Base-by-base conservation (phyloP, 2,797 vertebrate genomes). In the Trachurus trachurus region DNA sequence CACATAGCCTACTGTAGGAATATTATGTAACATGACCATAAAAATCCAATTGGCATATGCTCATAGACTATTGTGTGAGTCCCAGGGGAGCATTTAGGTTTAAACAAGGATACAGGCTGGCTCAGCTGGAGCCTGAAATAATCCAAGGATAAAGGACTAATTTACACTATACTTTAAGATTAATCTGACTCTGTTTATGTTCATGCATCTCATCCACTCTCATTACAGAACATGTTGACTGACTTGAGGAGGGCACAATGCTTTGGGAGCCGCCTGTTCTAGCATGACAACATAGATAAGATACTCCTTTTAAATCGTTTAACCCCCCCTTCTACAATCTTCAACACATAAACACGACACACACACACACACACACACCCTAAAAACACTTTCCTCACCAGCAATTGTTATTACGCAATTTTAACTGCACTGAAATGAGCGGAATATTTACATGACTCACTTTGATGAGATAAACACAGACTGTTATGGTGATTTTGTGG, bases 261-360 rank as follows among this genome's bases (percentile, higher is more conserved):
- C 10, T 22, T 0, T 40, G n/a, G 64, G 69, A 65, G 64, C 49
- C 60, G 58, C 61, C 66, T 76, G 75, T 77, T 74, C 47, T 26
- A 9, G 78, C 76, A 57, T 22, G 73, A 74, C 37, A 17, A 9
- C 61, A 13, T 47, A 64, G 60, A 79, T 65, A 56, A 68, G 54
- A 57, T 19, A 1, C 52, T 64, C 52, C 54, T 66, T 71, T 79
- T 17, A 5, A 59, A 71, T 13, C 16, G 17, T 21, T 40, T 53
- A 50, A 11, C 42, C 13, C 62, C 47, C 9, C 11, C 58, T 26
- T 26, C 31, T 34, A 2, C 34, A 7, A 15, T 0, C 5, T 6
- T 17, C 3, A 17, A 69, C 42, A 54, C 47, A 66, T 60, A 22
- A 61, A 29, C 8, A 31, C 45, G 26, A 45, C 57, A 34, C 47